phyloP scores from a whole-genome alignment of 2,888 invertebrate genomes.

The Pseudococcus longispinus region DNA sequence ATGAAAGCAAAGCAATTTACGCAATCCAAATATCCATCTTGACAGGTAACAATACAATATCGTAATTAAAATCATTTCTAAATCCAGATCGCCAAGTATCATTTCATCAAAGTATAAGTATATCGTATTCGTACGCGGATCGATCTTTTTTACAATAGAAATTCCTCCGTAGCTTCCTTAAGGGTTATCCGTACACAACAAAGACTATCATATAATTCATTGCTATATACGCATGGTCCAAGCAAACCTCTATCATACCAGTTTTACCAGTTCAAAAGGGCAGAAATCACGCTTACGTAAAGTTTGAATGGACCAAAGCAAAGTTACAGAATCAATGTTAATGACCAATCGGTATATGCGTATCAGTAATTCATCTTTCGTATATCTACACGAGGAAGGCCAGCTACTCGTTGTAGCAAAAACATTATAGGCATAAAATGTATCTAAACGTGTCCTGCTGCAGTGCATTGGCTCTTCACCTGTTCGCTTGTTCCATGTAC shows the following conservation, averaged over 20 bases:
- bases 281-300: slow-evolving; percentile 24
- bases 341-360: slow-evolving; percentile 3
- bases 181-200: slow-evolving; percentile 15
- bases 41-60: slow-evolving; percentile 23
- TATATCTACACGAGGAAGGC: neutral
- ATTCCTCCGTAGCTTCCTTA: slow-evolving; percentile 18
- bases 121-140: neutral
- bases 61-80: slow-evolving; percentile 30
- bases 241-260: neutral
- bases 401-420: slow-evolving; percentile 2
- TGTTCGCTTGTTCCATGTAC: neutral
- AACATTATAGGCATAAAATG: neutral
- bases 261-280: slow-evolving; percentile 25
- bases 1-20: neutral
- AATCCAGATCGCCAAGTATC: neutral
- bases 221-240: neutral
- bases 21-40: slow-evolving; percentile 24
- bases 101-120: neutral
- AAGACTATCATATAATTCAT: neutral
- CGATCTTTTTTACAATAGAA: slow-evolving; percentile 10
- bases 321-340: slow-evolving; percentile 4
- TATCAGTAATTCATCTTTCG: neutral
- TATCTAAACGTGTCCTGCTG: neutral
- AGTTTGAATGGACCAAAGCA: neutral
- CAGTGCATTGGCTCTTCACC: neutral